These are phyloP conservation scores for Heliconius sara DNA, from an alignment of 2,888 invertebrate genomes.

Conservation along the genomic window DNA sequence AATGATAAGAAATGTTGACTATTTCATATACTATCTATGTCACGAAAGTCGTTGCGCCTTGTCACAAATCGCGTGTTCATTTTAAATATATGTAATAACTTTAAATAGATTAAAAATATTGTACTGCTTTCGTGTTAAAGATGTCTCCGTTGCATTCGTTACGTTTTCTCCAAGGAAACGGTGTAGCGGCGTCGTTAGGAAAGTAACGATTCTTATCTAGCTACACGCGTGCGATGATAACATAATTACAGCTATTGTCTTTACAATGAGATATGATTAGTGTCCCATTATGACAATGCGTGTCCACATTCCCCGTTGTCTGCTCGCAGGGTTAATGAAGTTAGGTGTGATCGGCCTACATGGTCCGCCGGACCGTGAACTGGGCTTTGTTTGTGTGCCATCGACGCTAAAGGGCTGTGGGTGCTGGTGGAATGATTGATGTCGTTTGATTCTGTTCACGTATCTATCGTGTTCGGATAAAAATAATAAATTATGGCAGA, in stretches of 20 bases:
- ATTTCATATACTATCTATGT: slow-evolving; percentile 1
- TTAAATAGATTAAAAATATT: not conserved
- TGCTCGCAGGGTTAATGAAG: slow-evolving; percentile 28
- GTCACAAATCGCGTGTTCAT: slow-evolving; percentile 8
- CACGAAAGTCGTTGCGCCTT: not conserved
- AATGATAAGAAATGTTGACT: not conserved
- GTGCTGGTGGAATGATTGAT: not conserved
- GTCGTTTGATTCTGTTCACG: not conserved
- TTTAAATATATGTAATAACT: slow-evolving; percentile 2
- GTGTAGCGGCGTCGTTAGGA: slow-evolving; percentile 34
- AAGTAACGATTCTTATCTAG: slow-evolving; percentile 41
- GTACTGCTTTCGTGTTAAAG: not conserved
- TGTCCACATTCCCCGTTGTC: slow-evolving; percentile 32
- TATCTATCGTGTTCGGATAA: not conserved
- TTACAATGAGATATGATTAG: slow-evolving; percentile 41
- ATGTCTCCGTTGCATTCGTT: slow-evolving; percentile 21
- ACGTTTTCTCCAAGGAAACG: slow-evolving; percentile 35
- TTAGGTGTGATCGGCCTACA: slow-evolving; percentile 26
- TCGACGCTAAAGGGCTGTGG: not conserved
- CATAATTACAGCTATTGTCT: slow-evolving; percentile 47
- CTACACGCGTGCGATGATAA: slow-evolving; percentile 41
- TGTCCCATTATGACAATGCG: slow-evolving; percentile 38
- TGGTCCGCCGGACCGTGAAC: slow-evolving; percentile 19
- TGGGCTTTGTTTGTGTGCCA: slow-evolving; percentile 7
- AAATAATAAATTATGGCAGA: no score